phyloP scores from a whole-genome alignment of 2,888 invertebrate species.

The Odiellus spinosus region DNA sequence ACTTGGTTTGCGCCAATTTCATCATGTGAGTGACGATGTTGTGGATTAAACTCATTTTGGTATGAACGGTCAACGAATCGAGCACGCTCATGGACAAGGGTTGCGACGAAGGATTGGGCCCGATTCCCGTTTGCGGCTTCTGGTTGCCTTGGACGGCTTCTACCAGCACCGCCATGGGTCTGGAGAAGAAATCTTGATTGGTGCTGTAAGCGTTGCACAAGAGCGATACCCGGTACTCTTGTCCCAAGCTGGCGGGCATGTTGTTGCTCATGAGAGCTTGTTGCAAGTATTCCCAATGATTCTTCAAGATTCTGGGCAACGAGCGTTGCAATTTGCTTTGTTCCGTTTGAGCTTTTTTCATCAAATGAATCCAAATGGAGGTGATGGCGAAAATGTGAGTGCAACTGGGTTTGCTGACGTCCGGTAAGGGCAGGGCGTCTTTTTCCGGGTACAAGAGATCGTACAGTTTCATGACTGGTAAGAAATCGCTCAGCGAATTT shows the following conservation, averaged over 20 bases:
- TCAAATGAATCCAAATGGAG: slow-evolving; percentile 89
- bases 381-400: slow-evolving; percentile 85
- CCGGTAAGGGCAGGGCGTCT: slow-evolving; percentile 74
- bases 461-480: slow-evolving; percentile 76
- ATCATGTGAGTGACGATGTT: slow-evolving; percentile 54
- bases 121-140: slow-evolving; percentile 7
- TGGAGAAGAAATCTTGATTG: slow-evolving; percentile 73
- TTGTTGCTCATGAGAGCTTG: slow-evolving; percentile 37
- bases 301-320: slow-evolving; percentile 62
- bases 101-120: slow-evolving; percentile 29
- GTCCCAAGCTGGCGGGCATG: slow-evolving; percentile 46
- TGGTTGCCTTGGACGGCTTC: slow-evolving; percentile 53
- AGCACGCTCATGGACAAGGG: slow-evolving; percentile 82
- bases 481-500: slow-evolving; percentile 64
- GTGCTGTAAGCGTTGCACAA: slow-evolving; percentile 78
- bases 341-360: slow-evolving; percentile 81
- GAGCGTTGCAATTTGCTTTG: slow-evolving; percentile 55
- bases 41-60: slow-evolving; percentile 82
- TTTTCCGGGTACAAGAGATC: slow-evolving; percentile 81
- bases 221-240: slow-evolving; percentile 73
- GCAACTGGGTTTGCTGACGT: slow-evolving; percentile 66
- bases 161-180: slow-evolving; percentile 80
- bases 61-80: slow-evolving; percentile 85
- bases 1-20: slow-evolving; percentile 72
- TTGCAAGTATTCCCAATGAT: slow-evolving; percentile 69